Evolutionary conservation across 2,888 invertebrate species (phyloP).

Genomic region (Terebella lapidaria): DNA sequence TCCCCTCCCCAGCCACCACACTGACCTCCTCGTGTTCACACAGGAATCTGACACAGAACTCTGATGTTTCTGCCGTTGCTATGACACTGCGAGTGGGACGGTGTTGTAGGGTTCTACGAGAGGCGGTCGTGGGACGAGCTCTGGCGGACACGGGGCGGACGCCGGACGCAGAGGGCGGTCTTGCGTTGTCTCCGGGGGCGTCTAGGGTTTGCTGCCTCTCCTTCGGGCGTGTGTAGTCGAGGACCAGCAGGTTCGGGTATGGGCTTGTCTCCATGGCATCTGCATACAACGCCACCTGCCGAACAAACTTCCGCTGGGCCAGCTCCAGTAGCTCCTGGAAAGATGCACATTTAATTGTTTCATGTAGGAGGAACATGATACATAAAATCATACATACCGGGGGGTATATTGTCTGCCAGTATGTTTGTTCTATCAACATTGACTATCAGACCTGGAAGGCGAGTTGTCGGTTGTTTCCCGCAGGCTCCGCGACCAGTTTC

Average conservation of each 20-base stretch:
- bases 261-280: constrained; percentile 28
- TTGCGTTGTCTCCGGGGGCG: background rate
- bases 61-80: too few relatives aligned
- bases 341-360: too few relatives aligned
- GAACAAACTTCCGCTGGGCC: constrained; percentile 45
- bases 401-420: too few relatives aligned
- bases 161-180: background rate
- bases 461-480: too few relatives aligned
- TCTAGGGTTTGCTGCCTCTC: constrained; percentile 8
- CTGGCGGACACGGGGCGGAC: background rate
- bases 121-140: background rate
- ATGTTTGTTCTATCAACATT: too few relatives aligned
- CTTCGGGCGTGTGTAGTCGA: constrained; percentile 30
- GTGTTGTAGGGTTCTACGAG: background rate
- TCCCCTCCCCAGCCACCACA: too few relatives aligned
- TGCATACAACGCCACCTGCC: constrained; percentile 35
- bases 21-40: constrained; percentile 21
- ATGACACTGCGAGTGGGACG: too few relatives aligned
- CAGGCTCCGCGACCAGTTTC: too few relatives aligned
- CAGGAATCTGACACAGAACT: constrained; percentile 14
- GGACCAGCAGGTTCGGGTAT: constrained; percentile 38
- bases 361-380: too few relatives aligned
- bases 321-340: constrained; percentile 43
- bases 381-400: too few relatives aligned
- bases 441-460: too few relatives aligned